Base-by-base conservation (phyloP, 2,113 vertebrate genomes). In the Anser brachyrhynchus region DNA sequence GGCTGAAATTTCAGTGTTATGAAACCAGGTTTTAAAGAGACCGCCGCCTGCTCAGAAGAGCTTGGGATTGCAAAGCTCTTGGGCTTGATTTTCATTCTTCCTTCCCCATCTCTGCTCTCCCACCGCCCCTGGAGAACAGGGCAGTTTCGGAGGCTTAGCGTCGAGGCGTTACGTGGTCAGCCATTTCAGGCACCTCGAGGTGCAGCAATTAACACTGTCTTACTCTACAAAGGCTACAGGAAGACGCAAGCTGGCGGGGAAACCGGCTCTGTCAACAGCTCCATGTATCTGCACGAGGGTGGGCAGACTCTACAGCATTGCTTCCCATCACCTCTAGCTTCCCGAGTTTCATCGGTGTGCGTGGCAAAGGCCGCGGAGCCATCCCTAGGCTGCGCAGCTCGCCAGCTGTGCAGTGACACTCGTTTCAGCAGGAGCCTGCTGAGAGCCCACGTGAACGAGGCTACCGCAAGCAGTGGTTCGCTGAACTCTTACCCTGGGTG, bases 1-100 rank as follows among this genome's bases (percentile, higher is more conserved):
- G 74, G 81, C 59, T 94, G 81, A 91, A 92, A 87, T 92, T 46
- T 84, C 84, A 37, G 57, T 26, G 80, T 76, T 89, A 52, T 2
- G 13, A 87, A 87, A 87, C 5, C 22, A 28, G 37, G 31, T 5
- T 91, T 90, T 76, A 94, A 95, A 89, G 87, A 23, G 76, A 51
- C 70, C 13, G 0, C 26, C 0, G 1, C 29, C 21, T 11, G 21
- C 37, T 20, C 54, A 26, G 77, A 13, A 31, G 39, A 57, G 23
- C 33, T 28, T 18, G 46, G 29, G 41, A 72, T 11, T 58, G 13
- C 75, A 52, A 58, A 79, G 8, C 6, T 61, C 62, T 11, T 55
- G 67, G 43, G 41, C 33, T 72, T 1, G 28, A 4, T 31, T 51
- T 81, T 18, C 13, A 14, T 5, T 49, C 18, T 26, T 49, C 6